These are phyloP conservation scores for Acrobasis suavella DNA, from an alignment of 2,888 invertebrate genomes.

Conservation along the genomic window DNA sequence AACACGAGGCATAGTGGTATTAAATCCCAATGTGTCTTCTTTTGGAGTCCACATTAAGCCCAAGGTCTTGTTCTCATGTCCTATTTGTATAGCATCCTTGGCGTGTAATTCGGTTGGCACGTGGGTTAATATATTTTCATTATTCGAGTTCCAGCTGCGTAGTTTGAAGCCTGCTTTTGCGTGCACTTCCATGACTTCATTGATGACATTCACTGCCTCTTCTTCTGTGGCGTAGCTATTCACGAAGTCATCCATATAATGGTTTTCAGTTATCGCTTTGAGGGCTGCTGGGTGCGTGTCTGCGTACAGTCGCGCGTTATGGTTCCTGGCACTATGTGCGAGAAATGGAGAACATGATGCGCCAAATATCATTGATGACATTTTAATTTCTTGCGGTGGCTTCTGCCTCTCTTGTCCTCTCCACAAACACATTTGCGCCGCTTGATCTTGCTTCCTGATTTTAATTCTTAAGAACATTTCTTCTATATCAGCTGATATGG, in stretches of 20 bases:
- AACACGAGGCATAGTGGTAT: no score
- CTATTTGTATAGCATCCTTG: no score
- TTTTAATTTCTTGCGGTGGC: slow-evolving; percentile 34
- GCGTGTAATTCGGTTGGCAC: no score
- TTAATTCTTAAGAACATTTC: slow-evolving; percentile 40
- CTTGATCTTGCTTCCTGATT: slow-evolving; percentile 38
- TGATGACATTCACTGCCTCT: no score
- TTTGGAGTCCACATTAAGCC: not conserved
- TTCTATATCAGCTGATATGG: slow-evolving; percentile 28
- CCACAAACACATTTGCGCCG: slow-evolving; percentile 43
- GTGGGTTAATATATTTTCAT: no score
- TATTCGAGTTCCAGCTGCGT: no score
- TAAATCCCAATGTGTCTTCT: not conserved
- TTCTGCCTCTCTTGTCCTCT: slow-evolving; percentile 25
- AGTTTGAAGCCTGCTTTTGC: no score
- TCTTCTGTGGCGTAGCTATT: slow-evolving; percentile 23
- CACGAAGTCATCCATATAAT: slow-evolving; percentile 34
- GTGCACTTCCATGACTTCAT: no score
- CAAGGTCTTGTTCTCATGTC: no score
- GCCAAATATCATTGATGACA: slow-evolving; percentile 30
- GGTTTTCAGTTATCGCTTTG: slow-evolving; percentile 20
- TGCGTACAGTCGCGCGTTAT: no score
- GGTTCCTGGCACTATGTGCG: not conserved
- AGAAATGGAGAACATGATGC: slow-evolving; percentile 27
- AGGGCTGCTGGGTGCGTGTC: no score